These are phyloP conservation scores for Sphaerodactylus townsendi DNA, from an alignment of 2,113 vertebrate species.

Conservation along the genomic window DNA sequence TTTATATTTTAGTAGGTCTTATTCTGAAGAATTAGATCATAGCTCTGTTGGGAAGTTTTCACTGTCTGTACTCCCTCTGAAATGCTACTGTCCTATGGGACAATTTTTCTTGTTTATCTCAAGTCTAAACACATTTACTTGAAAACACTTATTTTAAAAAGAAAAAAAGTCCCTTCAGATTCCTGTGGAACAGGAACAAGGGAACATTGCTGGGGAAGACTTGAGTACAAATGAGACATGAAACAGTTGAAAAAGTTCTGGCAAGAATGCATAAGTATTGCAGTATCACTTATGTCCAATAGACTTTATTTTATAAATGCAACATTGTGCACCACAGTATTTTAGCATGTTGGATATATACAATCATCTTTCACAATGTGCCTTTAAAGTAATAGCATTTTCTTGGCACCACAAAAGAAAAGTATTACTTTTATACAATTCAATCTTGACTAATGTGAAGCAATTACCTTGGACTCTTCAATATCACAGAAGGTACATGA, in stretches of 20 bases:
- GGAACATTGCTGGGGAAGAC: slow-evolving; percentile 20
- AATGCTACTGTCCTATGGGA: not conserved
- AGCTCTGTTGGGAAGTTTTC: not conserved
- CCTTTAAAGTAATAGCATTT: slow-evolving; percentile 27
- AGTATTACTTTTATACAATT: not conserved
- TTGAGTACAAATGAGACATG: slow-evolving; percentile 21
- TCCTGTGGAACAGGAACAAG: not conserved
- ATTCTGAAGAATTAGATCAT: not conserved
- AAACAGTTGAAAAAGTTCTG: slow-evolving; percentile 16
- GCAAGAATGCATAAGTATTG: not conserved
- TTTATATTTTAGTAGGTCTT: not conserved
- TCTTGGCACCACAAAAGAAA: slow-evolving; percentile 39
- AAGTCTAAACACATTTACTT: not conserved
- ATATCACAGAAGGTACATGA: not conserved
- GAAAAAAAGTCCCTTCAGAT: not conserved
- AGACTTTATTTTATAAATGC: not conserved
- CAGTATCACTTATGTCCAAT: not conserved
- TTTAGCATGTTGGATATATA: slow-evolving; percentile 26
- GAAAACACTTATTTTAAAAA: not conserved
- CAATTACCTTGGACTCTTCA: not conserved
- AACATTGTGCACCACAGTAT: slow-evolving; percentile 26
- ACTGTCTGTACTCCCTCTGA: not conserved
- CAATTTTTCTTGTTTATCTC: not conserved
- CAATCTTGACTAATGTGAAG: slow-evolving; percentile 8
- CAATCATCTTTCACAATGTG: not conserved